Evolutionary conservation across 2,113 vertebrate genomes (phyloP), one percentile per base, ranked within the genome.

Genomic region (Lasiurus cinereus): DNA sequence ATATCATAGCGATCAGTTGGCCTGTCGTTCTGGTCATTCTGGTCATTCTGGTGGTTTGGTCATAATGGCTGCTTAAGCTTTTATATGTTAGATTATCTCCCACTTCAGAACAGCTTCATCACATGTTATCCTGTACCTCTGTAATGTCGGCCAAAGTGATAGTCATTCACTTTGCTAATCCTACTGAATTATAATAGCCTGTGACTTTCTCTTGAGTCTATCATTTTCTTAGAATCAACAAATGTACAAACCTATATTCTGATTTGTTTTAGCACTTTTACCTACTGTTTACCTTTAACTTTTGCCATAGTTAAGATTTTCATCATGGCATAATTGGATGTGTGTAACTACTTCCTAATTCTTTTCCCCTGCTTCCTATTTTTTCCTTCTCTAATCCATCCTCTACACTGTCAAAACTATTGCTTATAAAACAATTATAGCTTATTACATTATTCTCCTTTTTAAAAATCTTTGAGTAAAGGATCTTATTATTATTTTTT

Each of bases 241-340:
- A 46, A 14, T 21, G 13, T 77, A 6, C 22, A 72, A 46, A 11
- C 21, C 12, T 74, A 29, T 91, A 66, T 50, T 94, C 31, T 52
- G 9, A 64, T 36, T 21, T 46, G 13, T 69, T 72, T 31, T 8
- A n/a, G 66, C 29, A 73, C 31, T 92, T 95, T 82, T 13, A 77
- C 67, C n/a, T 56, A n/a, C n/a, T 10, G 4, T 16, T 80, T 77
- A 21, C 21, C 11, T 74, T 88, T 77, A 48, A 15, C 36, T 59
- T 96, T 79, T 93, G 56, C 43, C 46, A 33, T 10, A 70, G 8
- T 82, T 83, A 69, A 19, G 73, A 91, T 89, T 91, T 27, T 95
- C 29, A 76, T 88, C 33, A 29, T 78, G 43, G 52, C 16, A 22
- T 72, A 59, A 78, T n/a, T 79, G 13, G 43, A 54, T 76, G 18